These are phyloP conservation scores for Triplophysa tibetana DNA, from an alignment of 2,113 vertebrate genomes.

Conservation along the genomic window DNA sequence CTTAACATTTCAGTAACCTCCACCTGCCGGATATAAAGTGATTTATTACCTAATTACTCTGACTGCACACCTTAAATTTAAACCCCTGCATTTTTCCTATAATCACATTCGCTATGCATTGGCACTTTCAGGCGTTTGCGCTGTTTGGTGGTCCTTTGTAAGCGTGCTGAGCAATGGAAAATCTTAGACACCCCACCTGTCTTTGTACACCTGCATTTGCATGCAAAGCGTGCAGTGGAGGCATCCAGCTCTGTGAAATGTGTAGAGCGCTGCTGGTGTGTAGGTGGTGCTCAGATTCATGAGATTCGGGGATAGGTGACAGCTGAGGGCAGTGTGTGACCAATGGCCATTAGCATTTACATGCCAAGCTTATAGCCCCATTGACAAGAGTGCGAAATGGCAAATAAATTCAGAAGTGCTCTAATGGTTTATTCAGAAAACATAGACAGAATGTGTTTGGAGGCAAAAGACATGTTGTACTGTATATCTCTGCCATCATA, in stretches of 20 bases:
- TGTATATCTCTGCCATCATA: slow-evolving; percentile 32
- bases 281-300: slow-evolving; percentile 27
- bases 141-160: slow-evolving; percentile 6
- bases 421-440: slow-evolving; percentile 46
- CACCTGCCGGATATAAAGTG: slow-evolving; percentile 59
- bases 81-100: slow-evolving; percentile 39
- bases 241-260: slow-evolving; percentile 2
- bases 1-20: slow-evolving; percentile 60
- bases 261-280: slow-evolving; percentile 21
- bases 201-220: slow-evolving; percentile 37
- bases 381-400: slow-evolving; percentile 47
- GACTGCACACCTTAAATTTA: slow-evolving; percentile 32
- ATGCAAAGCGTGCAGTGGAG: slow-evolving; percentile 22
- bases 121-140: background rate
- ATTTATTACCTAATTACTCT: slow-evolving; percentile 54
- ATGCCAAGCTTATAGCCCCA: background rate
- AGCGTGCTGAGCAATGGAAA: slow-evolving; percentile 40
- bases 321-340: slow-evolving; percentile 26
- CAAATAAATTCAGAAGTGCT: slow-evolving; percentile 40
- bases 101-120: slow-evolving; percentile 11
- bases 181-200: background rate
- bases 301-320: slow-evolving; percentile 17
- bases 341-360: slow-evolving; percentile 25
- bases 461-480: slow-evolving; percentile 19
- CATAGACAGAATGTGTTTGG: slow-evolving; percentile 36